Percentiles rank a stretch among this genome's conserved stretches.
Conservation (phyloP, 2,797 vertebrate genomes). For the Potorous gilbertii region DNA sequence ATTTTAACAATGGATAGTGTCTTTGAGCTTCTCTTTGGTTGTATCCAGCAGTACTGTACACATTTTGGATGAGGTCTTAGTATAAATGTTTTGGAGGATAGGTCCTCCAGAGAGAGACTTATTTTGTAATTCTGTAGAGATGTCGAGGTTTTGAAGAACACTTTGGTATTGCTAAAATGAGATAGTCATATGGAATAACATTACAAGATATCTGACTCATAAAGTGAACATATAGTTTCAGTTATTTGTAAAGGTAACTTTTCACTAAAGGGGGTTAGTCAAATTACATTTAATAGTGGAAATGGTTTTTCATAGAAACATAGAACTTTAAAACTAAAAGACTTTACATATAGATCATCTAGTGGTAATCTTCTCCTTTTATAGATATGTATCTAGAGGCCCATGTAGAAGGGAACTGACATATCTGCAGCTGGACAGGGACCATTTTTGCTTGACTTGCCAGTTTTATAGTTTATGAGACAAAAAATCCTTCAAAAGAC, state of each 20-base stretch:
- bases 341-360: not conserved
- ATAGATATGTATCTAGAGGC: not conserved
- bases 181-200: not conserved
- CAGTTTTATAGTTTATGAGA: not conserved
- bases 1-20: not conserved
- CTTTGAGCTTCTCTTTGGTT: conserved; percentile 9
- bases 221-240: not conserved
- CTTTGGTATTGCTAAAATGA: not conserved
- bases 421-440: not conserved
- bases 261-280: not conserved
- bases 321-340: not conserved
- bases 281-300: not conserved
- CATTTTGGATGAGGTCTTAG: not conserved
- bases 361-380: not conserved
- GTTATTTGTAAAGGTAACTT: not conserved
- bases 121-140: not conserved
- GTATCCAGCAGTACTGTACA: conserved; percentile 24
- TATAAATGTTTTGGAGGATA: not conserved
- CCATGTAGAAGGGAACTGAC: not conserved
- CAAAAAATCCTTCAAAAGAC: conserved; percentile 20
- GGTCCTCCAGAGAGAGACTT: not conserved
- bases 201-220: no score
- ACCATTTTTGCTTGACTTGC: not conserved
- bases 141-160: not conserved
- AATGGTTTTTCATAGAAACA: not conserved